Evolutionary conservation across 2,113 vertebrate species (phyloP).

Genomic region (Tautogolabrus adspersus): DNA sequence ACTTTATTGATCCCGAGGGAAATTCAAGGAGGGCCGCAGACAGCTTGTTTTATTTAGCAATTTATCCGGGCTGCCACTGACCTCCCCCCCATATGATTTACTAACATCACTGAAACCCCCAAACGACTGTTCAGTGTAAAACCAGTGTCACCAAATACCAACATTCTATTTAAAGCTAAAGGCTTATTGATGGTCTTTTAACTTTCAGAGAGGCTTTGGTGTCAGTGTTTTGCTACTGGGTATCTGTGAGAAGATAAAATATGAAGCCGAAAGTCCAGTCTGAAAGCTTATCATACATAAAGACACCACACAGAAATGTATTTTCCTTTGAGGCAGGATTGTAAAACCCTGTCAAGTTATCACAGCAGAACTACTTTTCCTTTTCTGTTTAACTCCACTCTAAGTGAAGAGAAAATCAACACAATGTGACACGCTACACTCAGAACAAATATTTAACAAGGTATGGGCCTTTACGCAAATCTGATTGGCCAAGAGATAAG

Average conservation of each 20-base stretch:
- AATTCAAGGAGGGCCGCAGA: slow-evolving; percentile 51
- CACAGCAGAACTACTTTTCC: slow-evolving; percentile 7
- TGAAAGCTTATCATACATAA: slow-evolving; percentile 30
- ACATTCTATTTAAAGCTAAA: slow-evolving; percentile 18
- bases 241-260: slow-evolving; percentile 34
- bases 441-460: neutral
- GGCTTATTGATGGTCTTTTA: slow-evolving; percentile 15
- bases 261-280: slow-evolving; percentile 14
- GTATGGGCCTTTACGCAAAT: neutral
- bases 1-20: too few relatives aligned
- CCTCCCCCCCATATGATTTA: slow-evolving; percentile 25
- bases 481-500: neutral
- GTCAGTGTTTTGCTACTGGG: slow-evolving; percentile 17
- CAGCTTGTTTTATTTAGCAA: slow-evolving; percentile 56
- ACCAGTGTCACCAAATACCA: slow-evolving; percentile 23
- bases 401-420: slow-evolving; percentile 1
- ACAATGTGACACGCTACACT: slow-evolving; percentile 1
- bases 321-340: slow-evolving; percentile 29
- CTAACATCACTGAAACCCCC: slow-evolving; percentile 4
- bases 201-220: slow-evolving; percentile 16
- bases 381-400: neutral
- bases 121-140: slow-evolving; percentile 18
- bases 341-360: slow-evolving; percentile 29
- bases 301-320: slow-evolving; percentile 35
- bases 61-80: slow-evolving; percentile 33